Conservation (phyloP, 1,140 invertebrate genomes). For the Aphidius ervi region DNA sequence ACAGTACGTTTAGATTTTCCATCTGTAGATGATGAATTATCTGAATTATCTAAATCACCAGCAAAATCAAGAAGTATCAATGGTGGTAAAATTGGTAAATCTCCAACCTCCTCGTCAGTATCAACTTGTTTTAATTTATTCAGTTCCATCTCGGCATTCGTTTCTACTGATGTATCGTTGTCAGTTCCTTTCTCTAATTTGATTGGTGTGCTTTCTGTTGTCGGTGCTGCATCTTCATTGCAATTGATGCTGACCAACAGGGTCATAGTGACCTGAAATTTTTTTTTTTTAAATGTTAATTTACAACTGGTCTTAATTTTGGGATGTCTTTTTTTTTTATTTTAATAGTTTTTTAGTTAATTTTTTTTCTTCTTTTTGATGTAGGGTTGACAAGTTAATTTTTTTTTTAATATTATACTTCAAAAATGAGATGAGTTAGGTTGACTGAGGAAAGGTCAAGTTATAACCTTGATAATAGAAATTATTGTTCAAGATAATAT, state of each 20-base stretch:
- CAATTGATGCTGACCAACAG: slow-evolving; percentile 29
- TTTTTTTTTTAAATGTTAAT: slow-evolving; percentile 1
- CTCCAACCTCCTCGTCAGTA: slow-evolving; percentile 15
- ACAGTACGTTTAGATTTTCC: slow-evolving; percentile 48
- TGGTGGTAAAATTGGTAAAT: slow-evolving; percentile 43
- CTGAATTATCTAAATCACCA: slow-evolving; percentile 33
- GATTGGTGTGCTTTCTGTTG: background rate
- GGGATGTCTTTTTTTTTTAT: too few species aligned
- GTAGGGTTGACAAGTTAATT: too few species aligned
- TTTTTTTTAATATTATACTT: too few species aligned
- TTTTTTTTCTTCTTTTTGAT: too few species aligned
- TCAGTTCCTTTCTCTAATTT: background rate
- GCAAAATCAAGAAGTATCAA: slow-evolving; percentile 47
- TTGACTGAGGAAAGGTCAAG: too few species aligned
- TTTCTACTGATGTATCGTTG: slow-evolving; percentile 14
- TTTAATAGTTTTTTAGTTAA: too few species aligned
- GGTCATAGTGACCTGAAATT: slow-evolving; percentile 37
- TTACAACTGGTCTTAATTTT: background rate
- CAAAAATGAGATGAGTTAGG: too few species aligned
- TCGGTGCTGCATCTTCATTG: slow-evolving; percentile 2
- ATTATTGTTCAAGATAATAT: too few species aligned
- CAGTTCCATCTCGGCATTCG: slow-evolving; percentile 15
- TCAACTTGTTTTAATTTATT: slow-evolving; percentile 12
- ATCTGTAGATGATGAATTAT: slow-evolving; percentile 31
- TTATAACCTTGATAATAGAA: too few species aligned